A percentile compares a stretch with the other conserved stretches of the same genome.
Conservation (phyloP, 2,113 vertebrate genomes). For the Rhinoderma darwinii region DNA sequence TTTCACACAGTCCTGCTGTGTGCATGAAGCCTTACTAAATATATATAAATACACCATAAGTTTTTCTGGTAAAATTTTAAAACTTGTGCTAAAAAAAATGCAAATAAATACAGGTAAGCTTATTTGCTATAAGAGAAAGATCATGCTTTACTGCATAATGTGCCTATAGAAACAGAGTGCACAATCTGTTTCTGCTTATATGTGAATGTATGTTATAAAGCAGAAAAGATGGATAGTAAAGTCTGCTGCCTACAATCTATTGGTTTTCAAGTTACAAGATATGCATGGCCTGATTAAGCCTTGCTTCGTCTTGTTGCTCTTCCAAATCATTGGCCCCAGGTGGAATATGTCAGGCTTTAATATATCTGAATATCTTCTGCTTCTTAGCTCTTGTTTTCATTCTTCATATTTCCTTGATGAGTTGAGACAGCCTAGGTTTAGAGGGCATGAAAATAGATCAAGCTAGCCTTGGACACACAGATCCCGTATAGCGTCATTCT, state of each 20-base stretch:
- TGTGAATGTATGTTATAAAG: background rate
- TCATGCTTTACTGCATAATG: background rate
- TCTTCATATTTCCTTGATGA: slow-evolving; percentile 48
- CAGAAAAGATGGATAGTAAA: background rate
- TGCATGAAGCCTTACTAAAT: too few relatives aligned
- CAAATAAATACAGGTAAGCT: background rate
- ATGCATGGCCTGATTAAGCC: slow-evolving; percentile 42
- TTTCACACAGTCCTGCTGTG: too few relatives aligned
- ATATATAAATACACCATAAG: too few relatives aligned
- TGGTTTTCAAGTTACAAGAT: background rate
- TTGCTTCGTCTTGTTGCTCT: slow-evolving; percentile 21
- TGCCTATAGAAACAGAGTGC: background rate
- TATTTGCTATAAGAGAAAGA: background rate
- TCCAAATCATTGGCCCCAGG: slow-evolving; percentile 45
- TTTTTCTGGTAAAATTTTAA: background rate
- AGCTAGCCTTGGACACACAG: slow-evolving; percentile 35
- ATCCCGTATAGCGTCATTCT: slow-evolving; percentile 24
- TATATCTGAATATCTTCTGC: slow-evolving; percentile 48
- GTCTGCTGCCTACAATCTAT: background rate
- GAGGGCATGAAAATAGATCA: slow-evolving; percentile 48
- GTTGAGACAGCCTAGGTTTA: slow-evolving; percentile 48
- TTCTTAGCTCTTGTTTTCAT: slow-evolving; percentile 53
- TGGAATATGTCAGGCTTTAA: slow-evolving; percentile 46
- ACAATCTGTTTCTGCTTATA: background rate
- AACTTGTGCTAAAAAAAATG: background rate